These are phyloP conservation scores for Camptogramma bilineatum DNA, from an alignment of 2,888 invertebrate genomes.

Conservation along the genomic window DNA sequence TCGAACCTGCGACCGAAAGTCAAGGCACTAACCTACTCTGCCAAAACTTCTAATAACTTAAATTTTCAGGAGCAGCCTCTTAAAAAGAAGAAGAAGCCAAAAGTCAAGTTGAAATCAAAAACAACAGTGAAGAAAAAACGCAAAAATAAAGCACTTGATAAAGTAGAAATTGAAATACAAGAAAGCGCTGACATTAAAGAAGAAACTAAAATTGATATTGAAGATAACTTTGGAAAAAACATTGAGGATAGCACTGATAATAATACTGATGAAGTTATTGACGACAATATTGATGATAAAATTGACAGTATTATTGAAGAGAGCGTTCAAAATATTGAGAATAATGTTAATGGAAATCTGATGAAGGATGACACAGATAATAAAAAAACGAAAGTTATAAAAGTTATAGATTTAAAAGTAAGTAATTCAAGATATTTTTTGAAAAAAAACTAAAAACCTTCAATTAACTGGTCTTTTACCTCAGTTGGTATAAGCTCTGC, in stretches of 20 bases:
- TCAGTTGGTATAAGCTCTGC: too few species aligned
- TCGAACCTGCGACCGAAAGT: too few species aligned
- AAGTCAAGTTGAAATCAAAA: slow-evolving; percentile 40
- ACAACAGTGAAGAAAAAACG: slow-evolving; percentile 42
- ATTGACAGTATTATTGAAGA: slow-evolving; percentile 9
- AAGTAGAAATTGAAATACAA: background rate
- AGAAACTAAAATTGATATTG: background rate
- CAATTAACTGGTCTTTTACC: too few species aligned
- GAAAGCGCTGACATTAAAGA: background rate
- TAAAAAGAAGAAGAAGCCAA: slow-evolving; percentile 47
- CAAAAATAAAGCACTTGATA: slow-evolving; percentile 16
- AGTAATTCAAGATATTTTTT: background rate
- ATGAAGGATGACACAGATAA: background rate
- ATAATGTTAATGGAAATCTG: background rate
- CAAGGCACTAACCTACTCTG: too few species aligned
- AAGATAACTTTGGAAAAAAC: slow-evolving; percentile 12
- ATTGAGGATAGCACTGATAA: slow-evolving; percentile 11
- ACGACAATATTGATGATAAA: slow-evolving; percentile 6
- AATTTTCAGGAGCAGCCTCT: slow-evolving; percentile 18
- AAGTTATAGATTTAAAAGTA: background rate
- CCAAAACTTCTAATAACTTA: too few species aligned
- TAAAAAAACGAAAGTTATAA: too few species aligned
- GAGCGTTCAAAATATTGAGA: background rate
- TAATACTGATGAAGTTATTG: slow-evolving; percentile 8
- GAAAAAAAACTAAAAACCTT: too few species aligned